Evolutionary conservation across 2,888 invertebrate species (phyloP).

Genomic region (Amphipyra berbera): DNA sequence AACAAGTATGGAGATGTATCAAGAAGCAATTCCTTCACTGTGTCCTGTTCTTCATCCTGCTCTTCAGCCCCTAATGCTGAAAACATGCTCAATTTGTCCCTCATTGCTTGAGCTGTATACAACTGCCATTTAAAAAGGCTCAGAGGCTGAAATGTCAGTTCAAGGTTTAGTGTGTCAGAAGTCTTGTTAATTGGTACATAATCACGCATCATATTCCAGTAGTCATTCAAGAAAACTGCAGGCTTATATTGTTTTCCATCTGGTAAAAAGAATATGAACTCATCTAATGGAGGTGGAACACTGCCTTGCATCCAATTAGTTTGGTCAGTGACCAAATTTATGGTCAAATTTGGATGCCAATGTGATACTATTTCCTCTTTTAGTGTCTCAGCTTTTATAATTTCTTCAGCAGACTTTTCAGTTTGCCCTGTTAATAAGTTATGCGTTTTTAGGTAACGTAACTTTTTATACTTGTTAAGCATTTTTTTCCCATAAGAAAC

Average conservation of each 20-base stretch:
- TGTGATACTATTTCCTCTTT: constrained; percentile 98
- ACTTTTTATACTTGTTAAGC: constrained; percentile 97
- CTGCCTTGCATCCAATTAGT: constrained; percentile 97
- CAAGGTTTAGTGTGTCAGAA: constrained; percentile 92
- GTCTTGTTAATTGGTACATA: constrained; percentile 97
- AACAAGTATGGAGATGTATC: constrained; percentile 99
- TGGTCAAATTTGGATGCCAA: constrained; percentile 99
- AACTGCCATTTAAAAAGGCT: constrained; percentile 99
- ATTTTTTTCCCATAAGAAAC: constrained; percentile 94
- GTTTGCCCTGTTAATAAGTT: constrained; percentile 98
- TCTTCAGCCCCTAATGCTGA: constrained; percentile 92
- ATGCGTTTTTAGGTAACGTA: constrained; percentile 95
- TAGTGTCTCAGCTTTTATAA: constrained; percentile 93
- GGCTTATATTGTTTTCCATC: constrained; percentile 97
- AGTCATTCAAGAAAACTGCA: constrained; percentile 98
- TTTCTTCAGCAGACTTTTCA: constrained; percentile 94
- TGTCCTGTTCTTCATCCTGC: constrained; percentile 96
- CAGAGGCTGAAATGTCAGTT: constrained; percentile 95
- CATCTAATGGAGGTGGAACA: constrained; percentile 97
- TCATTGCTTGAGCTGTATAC: constrained; percentile 98
- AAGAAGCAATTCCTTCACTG: constrained; percentile 97
- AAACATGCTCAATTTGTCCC: constrained; percentile 95
- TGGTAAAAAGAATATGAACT: constrained; percentile 97
- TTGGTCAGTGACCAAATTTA: constrained; percentile 98
- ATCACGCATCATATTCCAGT: constrained; percentile 99